phyloP scores from a whole-genome alignment of 2,888 invertebrate species.

The Drosophila monieri region DNA sequence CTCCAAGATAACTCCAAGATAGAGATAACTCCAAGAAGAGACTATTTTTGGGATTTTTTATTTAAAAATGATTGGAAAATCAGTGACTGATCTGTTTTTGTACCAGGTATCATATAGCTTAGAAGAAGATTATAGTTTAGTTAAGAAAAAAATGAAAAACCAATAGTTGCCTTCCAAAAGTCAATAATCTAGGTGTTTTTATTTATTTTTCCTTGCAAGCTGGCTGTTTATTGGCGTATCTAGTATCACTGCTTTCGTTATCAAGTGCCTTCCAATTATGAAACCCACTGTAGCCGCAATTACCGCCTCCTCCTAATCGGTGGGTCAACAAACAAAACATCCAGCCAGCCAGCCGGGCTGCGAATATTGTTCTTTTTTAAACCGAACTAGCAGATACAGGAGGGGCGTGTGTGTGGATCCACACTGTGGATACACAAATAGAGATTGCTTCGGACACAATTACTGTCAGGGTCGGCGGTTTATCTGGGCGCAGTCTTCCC shows the following conservation, averaged over 20 bases:
- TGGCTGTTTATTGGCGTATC: neutral
- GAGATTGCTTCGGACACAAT: constrained; percentile 17
- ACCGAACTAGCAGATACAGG: constrained; percentile 36
- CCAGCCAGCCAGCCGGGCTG: constrained; percentile 10
- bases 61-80: neutral
- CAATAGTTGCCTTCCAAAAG: neutral
- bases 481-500: constrained; percentile 41
- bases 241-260: neutral
- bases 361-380: constrained; percentile 38
- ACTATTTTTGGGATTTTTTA: neutral
- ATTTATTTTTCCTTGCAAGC: neutral
- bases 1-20: no score
- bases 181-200: neutral
- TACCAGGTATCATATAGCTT: no score
- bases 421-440: neutral
- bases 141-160: neutral
- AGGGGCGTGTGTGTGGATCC: constrained; percentile 6
- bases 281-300: constrained; percentile 34
- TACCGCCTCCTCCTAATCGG: constrained; percentile 43
- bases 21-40: neutral
- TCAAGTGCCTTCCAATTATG: neutral
- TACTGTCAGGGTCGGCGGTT: constrained; percentile 39
- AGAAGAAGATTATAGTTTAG: neutral
- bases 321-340: constrained; percentile 46
- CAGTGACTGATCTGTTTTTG: neutral